Evolutionary conservation across 2,888 invertebrate species (phyloP).

Genomic region (Zygaena filipendulae): DNA sequence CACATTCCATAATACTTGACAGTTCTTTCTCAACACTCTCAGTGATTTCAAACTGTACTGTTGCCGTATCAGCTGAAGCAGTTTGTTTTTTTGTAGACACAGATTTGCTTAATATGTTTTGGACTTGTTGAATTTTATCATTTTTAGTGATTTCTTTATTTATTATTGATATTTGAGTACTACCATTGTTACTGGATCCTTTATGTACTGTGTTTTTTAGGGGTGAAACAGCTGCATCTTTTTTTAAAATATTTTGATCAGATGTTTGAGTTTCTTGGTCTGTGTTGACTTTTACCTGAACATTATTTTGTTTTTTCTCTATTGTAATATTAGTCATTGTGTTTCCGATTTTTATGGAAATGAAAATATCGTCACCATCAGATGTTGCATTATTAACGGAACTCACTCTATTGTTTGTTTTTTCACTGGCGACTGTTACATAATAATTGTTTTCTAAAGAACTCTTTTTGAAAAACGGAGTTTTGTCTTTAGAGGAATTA

Average conservation of each 20-base stretch:
- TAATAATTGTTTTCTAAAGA: background rate
- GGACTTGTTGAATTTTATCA: slow-evolving; percentile 1
- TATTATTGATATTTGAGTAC: background rate
- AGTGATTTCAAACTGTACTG: slow-evolving; percentile 43
- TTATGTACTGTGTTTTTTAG: background rate
- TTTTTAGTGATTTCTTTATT: no score
- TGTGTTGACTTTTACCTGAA: slow-evolving; percentile 38
- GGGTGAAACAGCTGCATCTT: background rate
- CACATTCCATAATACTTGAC: slow-evolving; percentile 37
- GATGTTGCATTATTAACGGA: no score
- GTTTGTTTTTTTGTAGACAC: slow-evolving; percentile 40
- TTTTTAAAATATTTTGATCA: no score
- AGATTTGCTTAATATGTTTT: slow-evolving; percentile 20
- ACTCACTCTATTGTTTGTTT: background rate
- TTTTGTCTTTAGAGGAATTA: background rate
- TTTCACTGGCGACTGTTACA: background rate
- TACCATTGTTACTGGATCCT: background rate
- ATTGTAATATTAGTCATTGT: slow-evolving; percentile 45
- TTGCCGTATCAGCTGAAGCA: slow-evolving; percentile 47
- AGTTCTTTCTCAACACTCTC: slow-evolving; percentile 52
- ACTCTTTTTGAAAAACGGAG: slow-evolving; percentile 13
- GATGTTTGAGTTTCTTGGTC: slow-evolving; percentile 47
- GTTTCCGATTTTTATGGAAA: slow-evolving; percentile 47
- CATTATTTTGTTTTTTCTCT: slow-evolving; percentile 41
- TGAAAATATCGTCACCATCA: slow-evolving; percentile 44